These are phyloP conservation scores for Dicrostonyx torquatus DNA, from an alignment of 2,797 vertebrate genomes.

Conservation along the genomic window DNA sequence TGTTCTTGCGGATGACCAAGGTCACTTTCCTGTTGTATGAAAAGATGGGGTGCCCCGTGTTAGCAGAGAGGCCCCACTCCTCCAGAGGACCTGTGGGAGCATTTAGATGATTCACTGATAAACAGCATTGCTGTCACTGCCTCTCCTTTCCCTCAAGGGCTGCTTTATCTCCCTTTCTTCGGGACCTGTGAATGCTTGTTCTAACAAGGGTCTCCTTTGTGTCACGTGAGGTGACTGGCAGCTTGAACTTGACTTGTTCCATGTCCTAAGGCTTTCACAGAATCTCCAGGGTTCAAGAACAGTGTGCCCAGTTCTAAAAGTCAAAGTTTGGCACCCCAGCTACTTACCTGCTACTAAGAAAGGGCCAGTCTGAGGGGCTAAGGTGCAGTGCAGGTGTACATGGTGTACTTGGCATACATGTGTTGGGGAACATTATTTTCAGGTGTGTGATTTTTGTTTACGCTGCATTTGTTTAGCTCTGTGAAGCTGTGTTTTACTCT, in stretches of 20 bases:
- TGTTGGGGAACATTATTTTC: too few species aligned
- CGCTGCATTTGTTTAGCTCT: too few species aligned
- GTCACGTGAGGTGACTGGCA: not conserved
- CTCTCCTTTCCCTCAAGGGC: not conserved
- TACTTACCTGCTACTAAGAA: not conserved
- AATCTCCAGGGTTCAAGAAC: not conserved
- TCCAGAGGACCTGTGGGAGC: not conserved
- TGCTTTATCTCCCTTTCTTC: not conserved
- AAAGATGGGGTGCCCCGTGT: not conserved
- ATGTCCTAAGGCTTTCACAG: not conserved
- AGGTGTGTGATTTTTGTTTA: too few species aligned
- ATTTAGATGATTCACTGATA: not conserved
- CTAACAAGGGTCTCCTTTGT: not conserved
- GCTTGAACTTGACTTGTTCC: not conserved
- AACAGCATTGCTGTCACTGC: fast-evolving
- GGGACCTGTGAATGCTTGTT: not conserved
- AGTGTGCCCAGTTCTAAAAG: fast-evolving
- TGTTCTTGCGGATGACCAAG: not conserved
- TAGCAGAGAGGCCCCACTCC: too few species aligned
- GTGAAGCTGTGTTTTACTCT: too few species aligned
- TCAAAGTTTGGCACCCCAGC: not conserved
- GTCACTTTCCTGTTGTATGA: not conserved
- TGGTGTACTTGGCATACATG: not conserved
- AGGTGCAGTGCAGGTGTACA: not conserved
- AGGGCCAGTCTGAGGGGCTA: not conserved